Evolutionary conservation across 92 coral and sea anemone species (phyloP).

Genomic region (Phenganax subtilis): DNA sequence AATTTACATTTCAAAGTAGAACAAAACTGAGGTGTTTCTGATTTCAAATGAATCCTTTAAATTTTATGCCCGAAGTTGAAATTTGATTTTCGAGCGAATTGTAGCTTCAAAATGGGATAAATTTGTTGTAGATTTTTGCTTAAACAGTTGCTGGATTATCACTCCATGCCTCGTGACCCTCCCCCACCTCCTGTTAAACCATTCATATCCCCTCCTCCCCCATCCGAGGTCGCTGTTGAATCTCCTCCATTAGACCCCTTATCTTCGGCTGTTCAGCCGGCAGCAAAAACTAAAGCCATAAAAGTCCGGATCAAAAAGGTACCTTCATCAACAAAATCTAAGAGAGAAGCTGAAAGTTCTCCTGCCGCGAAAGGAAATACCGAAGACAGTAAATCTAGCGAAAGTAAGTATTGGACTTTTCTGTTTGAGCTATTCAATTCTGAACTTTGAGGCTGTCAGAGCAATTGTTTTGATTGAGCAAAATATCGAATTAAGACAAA

Average conservation of each 20-base stretch:
- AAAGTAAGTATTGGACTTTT: conserved; percentile 2
- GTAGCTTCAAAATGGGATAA: not conserved
- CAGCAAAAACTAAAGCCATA: conserved; percentile 56
- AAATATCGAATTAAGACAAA: too few relatives aligned
- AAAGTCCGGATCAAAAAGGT: conserved; percentile 63
- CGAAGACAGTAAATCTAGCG: conserved; percentile 20
- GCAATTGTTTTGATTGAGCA: too few relatives aligned
- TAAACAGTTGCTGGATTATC: conserved; percentile 84
- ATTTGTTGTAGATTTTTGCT: conserved; percentile 64
- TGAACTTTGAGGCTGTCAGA: not conserved
- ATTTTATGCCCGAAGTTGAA: not conserved
- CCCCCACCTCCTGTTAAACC: conserved; percentile 38
- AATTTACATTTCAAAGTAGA: too few relatives aligned
- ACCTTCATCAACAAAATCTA: conserved; percentile 40
- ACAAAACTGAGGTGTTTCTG: not conserved
- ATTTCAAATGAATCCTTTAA: not conserved
- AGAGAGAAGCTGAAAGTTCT: conserved; percentile 49
- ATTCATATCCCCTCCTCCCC: conserved; percentile 52
- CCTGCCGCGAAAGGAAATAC: conserved; percentile 5
- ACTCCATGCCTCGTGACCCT: conserved; percentile 45
- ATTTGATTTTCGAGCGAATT: not conserved
- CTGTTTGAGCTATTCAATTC: conserved; percentile 10
- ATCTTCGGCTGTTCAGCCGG: not conserved
- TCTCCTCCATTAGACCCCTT: conserved; percentile 11
- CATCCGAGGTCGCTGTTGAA: conserved; percentile 36